phyloP scores from a whole-genome alignment of 2,113 vertebrate genomes.

The Poecile atricapillus region DNA sequence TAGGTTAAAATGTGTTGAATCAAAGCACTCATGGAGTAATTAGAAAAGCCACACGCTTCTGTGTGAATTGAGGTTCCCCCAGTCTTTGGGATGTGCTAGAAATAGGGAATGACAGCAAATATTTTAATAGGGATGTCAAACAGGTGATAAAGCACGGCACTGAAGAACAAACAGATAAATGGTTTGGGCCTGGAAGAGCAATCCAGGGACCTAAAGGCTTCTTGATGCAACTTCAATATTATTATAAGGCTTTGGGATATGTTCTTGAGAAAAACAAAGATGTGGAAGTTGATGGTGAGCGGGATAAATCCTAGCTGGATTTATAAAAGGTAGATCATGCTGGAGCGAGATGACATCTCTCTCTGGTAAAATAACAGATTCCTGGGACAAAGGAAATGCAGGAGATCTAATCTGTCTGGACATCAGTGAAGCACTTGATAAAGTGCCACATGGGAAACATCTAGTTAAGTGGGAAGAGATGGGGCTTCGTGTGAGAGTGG shows the following conservation, averaged over 20 bases:
- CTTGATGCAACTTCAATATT: conserved; percentile 1
- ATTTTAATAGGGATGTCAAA: conserved; percentile 24
- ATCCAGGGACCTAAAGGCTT: not conserved
- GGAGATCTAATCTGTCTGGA: conserved; percentile 30
- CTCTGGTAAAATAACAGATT: not conserved
- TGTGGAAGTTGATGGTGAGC: not conserved
- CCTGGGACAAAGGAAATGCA: not conserved
- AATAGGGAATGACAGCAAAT: not conserved
- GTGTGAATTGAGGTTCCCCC: not conserved
- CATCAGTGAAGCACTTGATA: not conserved
- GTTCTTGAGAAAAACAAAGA: not conserved
- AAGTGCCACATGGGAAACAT: conserved; percentile 48
- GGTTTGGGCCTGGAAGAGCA: not conserved
- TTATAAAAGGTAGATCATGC: not conserved
- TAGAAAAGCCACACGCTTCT: not conserved
- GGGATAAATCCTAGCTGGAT: not conserved
- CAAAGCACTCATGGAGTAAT: not conserved
- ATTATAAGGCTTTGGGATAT: not conserved
- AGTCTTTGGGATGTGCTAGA: not conserved
- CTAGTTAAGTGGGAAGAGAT: conserved; percentile 36
- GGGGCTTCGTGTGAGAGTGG: conserved; percentile 4
- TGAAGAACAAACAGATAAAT: not conserved
- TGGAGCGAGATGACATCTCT: not conserved
- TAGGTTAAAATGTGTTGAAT: conserved; percentile 15
- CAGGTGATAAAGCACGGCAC: not conserved